Percentiles rank a stretch among this genome's conserved stretches.
Evolutionary conservation across 1,140 invertebrate species (phyloP).

Genomic region (Archivesica marissinica): DNA sequence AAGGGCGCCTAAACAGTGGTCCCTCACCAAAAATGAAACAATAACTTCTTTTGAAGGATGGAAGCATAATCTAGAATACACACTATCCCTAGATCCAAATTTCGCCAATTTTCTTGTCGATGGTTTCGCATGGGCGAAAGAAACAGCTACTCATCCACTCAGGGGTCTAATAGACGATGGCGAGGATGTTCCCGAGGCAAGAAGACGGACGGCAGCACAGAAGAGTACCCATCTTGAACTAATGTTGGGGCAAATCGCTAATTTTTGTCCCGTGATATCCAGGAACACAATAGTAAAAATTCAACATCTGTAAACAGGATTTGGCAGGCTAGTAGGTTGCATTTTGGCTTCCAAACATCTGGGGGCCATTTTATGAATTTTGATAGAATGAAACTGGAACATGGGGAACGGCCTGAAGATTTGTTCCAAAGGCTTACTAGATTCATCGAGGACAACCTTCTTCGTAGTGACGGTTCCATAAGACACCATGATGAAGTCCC

Average conservation of each 20-base stretch:
- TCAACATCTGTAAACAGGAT: slow-evolving; percentile 53
- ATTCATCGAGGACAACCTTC: slow-evolving; percentile 69
- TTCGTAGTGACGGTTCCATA: slow-evolving; percentile 36
- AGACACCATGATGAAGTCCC: slow-evolving; percentile 54
- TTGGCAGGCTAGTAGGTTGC: slow-evolving; percentile 58
- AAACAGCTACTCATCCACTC: slow-evolving; percentile 1
- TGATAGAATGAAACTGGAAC: neutral
- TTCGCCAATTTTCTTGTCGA: slow-evolving; percentile 43
- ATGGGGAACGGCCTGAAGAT: neutral
- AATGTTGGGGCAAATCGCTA: slow-evolving; percentile 67
- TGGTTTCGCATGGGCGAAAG: slow-evolving; percentile 24
- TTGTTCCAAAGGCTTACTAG: no score
- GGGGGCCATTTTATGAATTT: slow-evolving; percentile 50
- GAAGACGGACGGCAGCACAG: slow-evolving; percentile 39
- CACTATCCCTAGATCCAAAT: slow-evolving; percentile 38
- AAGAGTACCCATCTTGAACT: slow-evolving; percentile 60
- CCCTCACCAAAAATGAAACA: slow-evolving; percentile 38
- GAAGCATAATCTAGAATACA: slow-evolving; percentile 57
- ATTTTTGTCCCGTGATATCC: slow-evolving; percentile 64
- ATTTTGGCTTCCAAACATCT: slow-evolving; percentile 61
- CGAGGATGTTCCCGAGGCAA: slow-evolving; percentile 26
- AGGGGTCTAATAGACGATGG: slow-evolving; percentile 50
- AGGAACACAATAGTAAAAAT: slow-evolving; percentile 53
- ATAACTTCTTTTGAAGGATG: slow-evolving; percentile 49
- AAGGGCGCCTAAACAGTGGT: slow-evolving; percentile 50